Evolutionary conservation across 2,113 vertebrate species (phyloP), one percentile per base, ranked within the genome.

Genomic region (Dendropsophus ebraccatus): DNA sequence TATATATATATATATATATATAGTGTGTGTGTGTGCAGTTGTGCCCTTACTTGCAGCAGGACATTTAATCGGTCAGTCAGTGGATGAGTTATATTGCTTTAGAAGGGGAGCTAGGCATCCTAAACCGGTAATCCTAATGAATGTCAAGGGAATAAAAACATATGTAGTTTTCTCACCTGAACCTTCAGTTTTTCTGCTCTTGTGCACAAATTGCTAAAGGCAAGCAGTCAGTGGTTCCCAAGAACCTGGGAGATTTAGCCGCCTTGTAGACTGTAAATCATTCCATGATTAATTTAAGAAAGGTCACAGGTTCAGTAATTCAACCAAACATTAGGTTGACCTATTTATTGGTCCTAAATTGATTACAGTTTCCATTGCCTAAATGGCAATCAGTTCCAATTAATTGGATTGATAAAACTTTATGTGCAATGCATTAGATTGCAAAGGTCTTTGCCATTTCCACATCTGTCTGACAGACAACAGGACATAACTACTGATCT

Each of bases 211-310:
- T 74, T 87, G 85, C 85, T 87, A n/a, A 60, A 87, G 78, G 77
- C 77, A 87, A 81, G 60, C 77, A 87, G 49, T 62, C 52, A 50
- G 65, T 87, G 77, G 52, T 62, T 87, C 78, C 69, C 47, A 58
- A 58, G 76, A 86, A 80, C 84, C 78, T 62, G 17, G 13, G 62
- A 70, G 62, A 80, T 80, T 87, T 73, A n/a, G 65, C 52, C 45
- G 19, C 58, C 37, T 87, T 74, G 77, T 25, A 74, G 85, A 81
- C 78, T 87, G 78, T 81, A 87, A 87, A 87, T 87, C 78, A 87
- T 81, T 87, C 77, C 56, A 62, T 74, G 85, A 81, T 73, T 87
- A 73, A 81, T 87, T 87, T 87, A 81, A 35, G 67, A 87, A 87
- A 81, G 85, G 85, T 87, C 69, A 74, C 5, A 13, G 78, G 85